Base-by-base conservation (phyloP, 2,113 vertebrate species). In the Leucopsar rothschildi region DNA sequence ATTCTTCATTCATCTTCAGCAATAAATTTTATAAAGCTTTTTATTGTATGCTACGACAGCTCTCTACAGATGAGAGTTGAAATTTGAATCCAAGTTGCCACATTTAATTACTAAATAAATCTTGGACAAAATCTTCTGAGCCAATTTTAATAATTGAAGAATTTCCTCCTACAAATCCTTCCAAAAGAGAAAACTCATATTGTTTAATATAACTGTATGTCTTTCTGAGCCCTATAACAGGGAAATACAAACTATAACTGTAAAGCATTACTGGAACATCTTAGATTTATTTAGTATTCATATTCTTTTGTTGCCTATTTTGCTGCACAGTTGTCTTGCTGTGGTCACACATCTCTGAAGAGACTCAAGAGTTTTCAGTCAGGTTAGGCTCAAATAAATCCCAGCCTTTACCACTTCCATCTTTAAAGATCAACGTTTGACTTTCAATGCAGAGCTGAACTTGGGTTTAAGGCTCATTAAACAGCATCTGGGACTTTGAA, bases 51-150 rank as follows among this genome's bases (percentile, higher is more conserved):
- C 63, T 64, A 86, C 15, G 6, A 81, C 56, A 88, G 12, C 7
- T 29, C 64, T 50, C 69, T 68, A 35, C 40, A 90, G 33, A 81
- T 59, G 31, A 77, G 50, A 94, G 73, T 20, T 86, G 64, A 83
- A 89, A 86, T 92, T 66, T 84, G 39, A 92, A 92, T 75, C 72
- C 61, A 78, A 70, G 86, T 59, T 93, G 76, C 61, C 39, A 75
- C 25, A 56, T 91, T 84, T 92, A 92, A 96, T 93, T 86, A 81
- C 72, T 92, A 86, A 92, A 95, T 93, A 91, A 91, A 89, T 82
- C 93, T 96, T 91, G 39, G 42, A 61, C 59, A 82, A 89, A 92
- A 69, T 77, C 89, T 88, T 89, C 57, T 61, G 9, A 89, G 61
- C 25, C 3, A 1, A 72, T 86, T 93, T 85, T 93, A 92, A 96